phyloP scores from a whole-genome alignment of 1,140 invertebrate species.

The Centruroides vittatus region DNA sequence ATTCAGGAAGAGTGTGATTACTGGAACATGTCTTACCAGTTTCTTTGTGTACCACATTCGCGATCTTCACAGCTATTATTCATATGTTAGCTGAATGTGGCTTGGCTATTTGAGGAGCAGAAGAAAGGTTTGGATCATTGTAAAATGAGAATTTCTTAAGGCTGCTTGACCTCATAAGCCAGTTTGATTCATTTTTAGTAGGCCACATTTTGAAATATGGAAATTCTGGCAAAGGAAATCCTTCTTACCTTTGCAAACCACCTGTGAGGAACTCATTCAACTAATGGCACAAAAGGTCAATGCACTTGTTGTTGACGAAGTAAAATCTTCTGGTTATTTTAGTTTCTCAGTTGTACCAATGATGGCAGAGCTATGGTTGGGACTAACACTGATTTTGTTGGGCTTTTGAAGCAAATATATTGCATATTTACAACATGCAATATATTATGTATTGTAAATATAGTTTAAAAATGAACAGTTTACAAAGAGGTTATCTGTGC shows the following conservation, averaged over 20 bases:
- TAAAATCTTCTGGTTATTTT: constrained; percentile 4
- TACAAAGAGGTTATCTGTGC: too few species aligned
- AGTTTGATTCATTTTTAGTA: constrained; percentile 18
- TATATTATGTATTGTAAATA: too few species aligned
- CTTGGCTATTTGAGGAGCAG: constrained; percentile 15
- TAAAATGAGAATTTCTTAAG: constrained; percentile 17
- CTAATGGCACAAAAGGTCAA: constrained; percentile 1
- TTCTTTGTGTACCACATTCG: too few species aligned
- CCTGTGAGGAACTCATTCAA: constrained; percentile 1
- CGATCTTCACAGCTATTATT: constrained; percentile 17
- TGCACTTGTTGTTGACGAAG: neutral
- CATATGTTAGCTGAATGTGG: constrained; percentile 15
- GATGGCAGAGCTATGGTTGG: constrained; percentile 3
- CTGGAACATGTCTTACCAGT: constrained; percentile 13
- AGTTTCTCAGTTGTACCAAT: neutral
- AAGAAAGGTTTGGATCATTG: constrained; percentile 19
- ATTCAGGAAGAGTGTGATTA: constrained; percentile 2
- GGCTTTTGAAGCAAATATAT: too few species aligned
- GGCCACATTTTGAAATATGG: constrained; percentile 5
- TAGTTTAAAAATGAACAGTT: too few species aligned
- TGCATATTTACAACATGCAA: too few species aligned
- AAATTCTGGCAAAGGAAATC: constrained; percentile 8
- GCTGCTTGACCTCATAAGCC: constrained; percentile 17
- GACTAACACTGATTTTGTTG: neutral
- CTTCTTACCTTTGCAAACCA: constrained; percentile 3